Evolutionary conservation across 2,888 invertebrate species (phyloP), one percentile per base, ranked within the genome.

Genomic region (Coecobrya sp.): DNA sequence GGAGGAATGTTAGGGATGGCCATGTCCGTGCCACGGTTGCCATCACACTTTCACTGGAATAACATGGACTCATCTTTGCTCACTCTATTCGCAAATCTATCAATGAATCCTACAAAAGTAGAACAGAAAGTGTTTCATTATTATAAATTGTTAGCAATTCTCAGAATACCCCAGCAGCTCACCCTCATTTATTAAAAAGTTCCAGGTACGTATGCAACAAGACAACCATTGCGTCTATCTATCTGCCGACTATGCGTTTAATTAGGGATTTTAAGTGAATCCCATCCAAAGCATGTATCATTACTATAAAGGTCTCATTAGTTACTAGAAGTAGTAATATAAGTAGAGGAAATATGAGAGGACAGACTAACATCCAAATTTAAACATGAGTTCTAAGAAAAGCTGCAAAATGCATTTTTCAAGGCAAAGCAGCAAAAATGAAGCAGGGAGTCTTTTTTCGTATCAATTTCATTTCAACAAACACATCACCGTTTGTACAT

Each of bases 1-100:
- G 52, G 55, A 89, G n/a, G 36, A 82, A 52, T 36, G 68, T 30
- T 10, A 70, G 55, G 0, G 68, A 89, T 13, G 82, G 22, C 25
- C 62, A 89, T n/a, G 65, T 65, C 52, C 45, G 2, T 22, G 42
- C 25, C 65, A 85, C 13, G 22, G 52, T 45, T 7, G 65, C 5
- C 65, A 85, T 42, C n/a, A 55, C n/a, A 55, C 27, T 55, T 59
- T 81, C 81, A 11, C 81, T 55, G 0, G 55, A 30, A 55, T 55
- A 16, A 0, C n/a, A n/a, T n/a, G 36, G n/a, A 1, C 55, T 55
- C 81, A 81, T 81, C 59, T 36, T 81, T n/a, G n/a, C n/a, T n/a
- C n/a, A n/a, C 19, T 55, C 55, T 2, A 19, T 36, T 2, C 7
- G 36, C 36, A 36, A 7, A 3, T 16, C 49, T 49, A 49, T 49